Conservation (phyloP, 2,888 invertebrate species). For the Asteroscopus sphinx region DNA sequence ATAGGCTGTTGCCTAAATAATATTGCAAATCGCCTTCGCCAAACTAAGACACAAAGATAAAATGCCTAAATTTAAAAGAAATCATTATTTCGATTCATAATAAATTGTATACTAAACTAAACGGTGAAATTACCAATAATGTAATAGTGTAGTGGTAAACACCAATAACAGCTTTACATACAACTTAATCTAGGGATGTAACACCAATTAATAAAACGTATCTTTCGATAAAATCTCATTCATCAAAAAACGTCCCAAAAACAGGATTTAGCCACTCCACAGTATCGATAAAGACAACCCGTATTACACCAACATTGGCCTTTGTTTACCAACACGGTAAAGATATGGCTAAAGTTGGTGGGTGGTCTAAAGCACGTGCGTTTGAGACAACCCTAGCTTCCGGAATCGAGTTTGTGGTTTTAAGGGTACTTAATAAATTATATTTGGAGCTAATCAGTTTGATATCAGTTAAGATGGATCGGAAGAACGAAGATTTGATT, state of each 20-base stretch:
- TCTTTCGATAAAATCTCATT: conserved; percentile 13
- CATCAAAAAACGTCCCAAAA: conserved; percentile 11
- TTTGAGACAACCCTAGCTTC: conserved; percentile 56
- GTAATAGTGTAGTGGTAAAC: no score
- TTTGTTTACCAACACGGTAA: conserved; percentile 61
- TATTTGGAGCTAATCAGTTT: conserved; percentile 27
- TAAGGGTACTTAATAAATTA: conserved; percentile 45
- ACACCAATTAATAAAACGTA: conserved; percentile 33
- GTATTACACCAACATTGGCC: conserved; percentile 52
- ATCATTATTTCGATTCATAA: no score
- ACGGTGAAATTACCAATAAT: no score
- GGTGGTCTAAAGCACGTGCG: conserved; percentile 61
- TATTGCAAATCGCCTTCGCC: no score
- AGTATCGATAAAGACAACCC: conserved; percentile 43
- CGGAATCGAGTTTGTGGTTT: conserved; percentile 53
- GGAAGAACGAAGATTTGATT: conserved; percentile 22
- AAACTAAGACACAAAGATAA: no score
- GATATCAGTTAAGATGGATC: conserved; percentile 27
- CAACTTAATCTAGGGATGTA: conserved; percentile 12
- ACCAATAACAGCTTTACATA: neutral
- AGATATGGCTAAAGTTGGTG: conserved; percentile 49
- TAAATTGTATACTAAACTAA: no score
- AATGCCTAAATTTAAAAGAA: no score
- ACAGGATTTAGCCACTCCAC: conserved; percentile 58
- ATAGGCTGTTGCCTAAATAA: no score